Base-by-base conservation (phyloP, 2,888 invertebrate species). In the Tipula vernalis region DNA sequence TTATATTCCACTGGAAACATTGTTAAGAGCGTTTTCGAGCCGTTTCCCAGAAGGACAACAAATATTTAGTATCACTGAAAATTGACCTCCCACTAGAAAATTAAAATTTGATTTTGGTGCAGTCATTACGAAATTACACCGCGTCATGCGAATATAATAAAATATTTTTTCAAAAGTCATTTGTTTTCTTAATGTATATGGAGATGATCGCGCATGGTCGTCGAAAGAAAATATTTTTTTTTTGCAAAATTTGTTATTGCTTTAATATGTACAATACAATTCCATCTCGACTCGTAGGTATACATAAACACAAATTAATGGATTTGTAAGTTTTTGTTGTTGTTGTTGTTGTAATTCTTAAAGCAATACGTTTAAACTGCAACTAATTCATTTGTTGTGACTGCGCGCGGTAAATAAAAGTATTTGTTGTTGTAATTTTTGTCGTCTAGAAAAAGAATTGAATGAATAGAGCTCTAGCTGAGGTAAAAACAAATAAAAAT, bases 291-390 rank as follows among this genome's bases (percentile, higher is more conserved):
- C 2, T 71, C 28, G 71, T 28, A 71, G 18, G 28, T 18, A 57
- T 71, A 71, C 71, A 71, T 71, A 71, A 71, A 71, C 71, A 71
- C 71, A 71, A 71, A 71, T 71, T 71, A 71, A 71, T 71, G 71
- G 71, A 71, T 71, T 71, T 71, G 71, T 71, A 51, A 51, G 6
- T 71, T 71, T 71, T n/a, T n/a, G n/a, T n/a, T 71, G 8, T 28
- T 18, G 28, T 71, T 28, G 3, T 51, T 51, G n/a, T 44, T 71
- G 28, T 28, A 28, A 10, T 28, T 28, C 28, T 71, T 18, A 5
- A 8, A 41, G 18, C 71, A 28, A 71, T 28, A 71, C 71, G 71
- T 71, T 71, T 71, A 71, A 28, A 28, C 71, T 71, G 71, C 71
- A 71, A 71, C 71, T 71, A 71, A 71, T 71, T 71, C 71, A 71